Evolutionary conservation across 2,797 vertebrate species (phyloP).

Genomic region (Smutsia temminckii): DNA sequence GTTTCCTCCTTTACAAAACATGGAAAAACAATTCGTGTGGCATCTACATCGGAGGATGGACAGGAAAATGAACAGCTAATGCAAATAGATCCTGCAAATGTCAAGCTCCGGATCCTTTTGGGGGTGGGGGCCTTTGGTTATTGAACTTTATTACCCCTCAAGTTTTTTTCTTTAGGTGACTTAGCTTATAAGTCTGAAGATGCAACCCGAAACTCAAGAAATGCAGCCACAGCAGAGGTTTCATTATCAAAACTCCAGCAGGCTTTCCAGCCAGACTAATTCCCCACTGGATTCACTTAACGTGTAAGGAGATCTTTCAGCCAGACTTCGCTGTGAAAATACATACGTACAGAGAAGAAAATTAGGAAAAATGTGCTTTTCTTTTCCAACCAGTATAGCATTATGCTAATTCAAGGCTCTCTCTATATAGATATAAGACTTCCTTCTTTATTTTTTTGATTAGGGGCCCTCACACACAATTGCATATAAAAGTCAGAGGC

Average conservation of each 20-base stretch:
- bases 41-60: not conserved
- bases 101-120: conserved; percentile 7
- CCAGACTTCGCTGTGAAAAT: conserved; percentile 62
- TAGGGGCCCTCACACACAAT: conserved; percentile 42
- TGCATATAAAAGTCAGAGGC: conserved; percentile 65
- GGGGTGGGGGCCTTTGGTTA: not conserved
- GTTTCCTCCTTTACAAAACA: not conserved
- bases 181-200: not conserved
- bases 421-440: conserved; percentile 64
- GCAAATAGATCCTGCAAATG: not conserved
- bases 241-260: conserved; percentile 75
- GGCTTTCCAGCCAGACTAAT: conserved; percentile 66
- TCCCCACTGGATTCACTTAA: conserved; percentile 58
- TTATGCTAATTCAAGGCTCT: conserved; percentile 51
- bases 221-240: conserved; percentile 60
- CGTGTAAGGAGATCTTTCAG: conserved; percentile 72
- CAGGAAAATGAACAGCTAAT: not conserved
- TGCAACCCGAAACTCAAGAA: conserved; percentile 67
- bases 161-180: not conserved
- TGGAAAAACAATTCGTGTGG: not conserved
- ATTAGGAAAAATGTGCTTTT: conserved; percentile 68
- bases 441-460: conserved; percentile 71
- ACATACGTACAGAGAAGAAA: conserved; percentile 48
- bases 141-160: not conserved
- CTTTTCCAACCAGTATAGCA: conserved; percentile 54